Evolutionary conservation across 2,888 invertebrate genomes (phyloP).

Genomic region (Apamea monoglypha): DNA sequence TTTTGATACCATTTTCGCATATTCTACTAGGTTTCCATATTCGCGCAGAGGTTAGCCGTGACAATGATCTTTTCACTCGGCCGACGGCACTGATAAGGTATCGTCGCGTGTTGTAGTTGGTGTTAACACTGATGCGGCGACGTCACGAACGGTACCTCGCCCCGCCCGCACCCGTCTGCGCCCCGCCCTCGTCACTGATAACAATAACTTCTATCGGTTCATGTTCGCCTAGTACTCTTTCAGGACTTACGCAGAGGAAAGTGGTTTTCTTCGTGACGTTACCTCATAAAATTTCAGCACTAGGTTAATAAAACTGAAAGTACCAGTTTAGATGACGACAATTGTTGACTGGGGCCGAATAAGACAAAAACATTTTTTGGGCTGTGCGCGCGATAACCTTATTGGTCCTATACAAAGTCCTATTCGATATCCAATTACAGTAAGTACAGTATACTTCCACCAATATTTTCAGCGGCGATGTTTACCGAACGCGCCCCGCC

Average conservation of each 20-base stretch:
- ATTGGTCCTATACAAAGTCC: background rate
- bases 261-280: conserved; percentile 79
- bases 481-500: background rate
- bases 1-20: conserved; percentile 76
- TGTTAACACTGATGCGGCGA: conserved; percentile 78
- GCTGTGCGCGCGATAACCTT: background rate
- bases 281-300: conserved; percentile 53
- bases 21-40: conserved; percentile 79
- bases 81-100: conserved; percentile 82
- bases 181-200: conserved; percentile 79
- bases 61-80: conserved; percentile 70
- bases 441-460: background rate
- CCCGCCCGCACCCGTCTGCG: conserved; percentile 61
- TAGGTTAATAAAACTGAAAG: conserved; percentile 16
- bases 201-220: conserved; percentile 81
- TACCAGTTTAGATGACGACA: background rate
- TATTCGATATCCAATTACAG: background rate
- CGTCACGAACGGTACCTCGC: conserved; percentile 78
- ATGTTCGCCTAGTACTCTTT: conserved; percentile 88
- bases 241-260: conserved; percentile 81
- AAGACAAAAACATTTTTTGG: background rate
- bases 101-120: conserved; percentile 75
- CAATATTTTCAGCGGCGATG: conserved; percentile 28
- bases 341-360: background rate
- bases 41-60: conserved; percentile 65